Percentiles rank a stretch among this genome's conserved stretches.
Evolutionary conservation across 2,888 invertebrate genomes (phyloP).

Genomic region (Nomada fabriciana): DNA sequence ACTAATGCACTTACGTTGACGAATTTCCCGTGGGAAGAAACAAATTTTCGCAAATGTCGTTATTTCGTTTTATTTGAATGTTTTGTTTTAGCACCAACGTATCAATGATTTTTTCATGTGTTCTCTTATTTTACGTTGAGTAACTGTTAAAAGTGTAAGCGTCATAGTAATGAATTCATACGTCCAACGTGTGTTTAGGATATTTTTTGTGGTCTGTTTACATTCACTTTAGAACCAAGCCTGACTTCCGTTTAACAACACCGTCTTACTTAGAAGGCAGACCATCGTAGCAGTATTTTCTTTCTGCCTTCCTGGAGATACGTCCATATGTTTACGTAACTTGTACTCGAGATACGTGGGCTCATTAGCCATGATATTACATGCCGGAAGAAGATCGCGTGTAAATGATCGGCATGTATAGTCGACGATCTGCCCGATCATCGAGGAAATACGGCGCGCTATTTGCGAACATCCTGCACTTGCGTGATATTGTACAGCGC

Average conservation of each 20-base stretch:
- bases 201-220: too few relatives aligned
- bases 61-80: too few relatives aligned
- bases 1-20: too few relatives aligned
- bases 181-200: too few relatives aligned
- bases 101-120: too few relatives aligned
- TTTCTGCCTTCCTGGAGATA: slow-evolving; percentile 21
- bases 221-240: slow-evolving; percentile 4
- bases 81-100: too few relatives aligned
- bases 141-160: too few relatives aligned
- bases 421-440: slow-evolving; percentile 64
- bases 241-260: slow-evolving; percentile 26
- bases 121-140: too few relatives aligned
- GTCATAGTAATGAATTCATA: too few relatives aligned
- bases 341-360: slow-evolving; percentile 58
- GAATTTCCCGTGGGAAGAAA: background rate
- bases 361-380: slow-evolving; percentile 70
- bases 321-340: slow-evolving; percentile 68
- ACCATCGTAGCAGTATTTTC: background rate
- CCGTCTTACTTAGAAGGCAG: background rate
- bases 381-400: slow-evolving; percentile 74
- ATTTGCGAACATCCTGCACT: slow-evolving; percentile 13
- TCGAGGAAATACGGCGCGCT: slow-evolving; percentile 38
- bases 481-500: background rate
- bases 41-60: too few relatives aligned
- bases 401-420: slow-evolving; percentile 69